phyloP scores from a whole-genome alignment of 2,888 invertebrate species.

The Pinctada fucata region DNA sequence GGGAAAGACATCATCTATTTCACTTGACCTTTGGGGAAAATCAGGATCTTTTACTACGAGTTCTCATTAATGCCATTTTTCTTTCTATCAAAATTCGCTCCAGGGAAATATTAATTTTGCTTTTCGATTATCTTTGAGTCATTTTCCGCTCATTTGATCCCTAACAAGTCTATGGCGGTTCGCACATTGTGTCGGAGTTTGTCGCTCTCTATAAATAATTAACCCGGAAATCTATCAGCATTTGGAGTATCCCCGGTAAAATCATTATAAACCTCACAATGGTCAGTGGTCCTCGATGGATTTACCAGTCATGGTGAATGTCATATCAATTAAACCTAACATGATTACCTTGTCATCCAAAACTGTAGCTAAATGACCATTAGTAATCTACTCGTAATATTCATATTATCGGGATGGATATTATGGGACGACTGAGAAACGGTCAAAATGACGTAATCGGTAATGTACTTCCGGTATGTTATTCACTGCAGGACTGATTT shows the following conservation, averaged over 20 bases:
- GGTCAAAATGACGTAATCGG: too few species aligned
- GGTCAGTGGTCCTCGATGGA: background rate
- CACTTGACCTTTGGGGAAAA: too few species aligned
- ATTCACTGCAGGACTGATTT: too few species aligned
- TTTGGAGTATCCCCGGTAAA: background rate
- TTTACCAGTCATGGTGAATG: background rate
- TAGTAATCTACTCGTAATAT: background rate
- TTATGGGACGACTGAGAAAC: too few species aligned
- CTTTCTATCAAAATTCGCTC: background rate
- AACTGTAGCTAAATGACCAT: background rate
- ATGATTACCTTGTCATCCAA: background rate
- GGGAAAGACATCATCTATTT: too few species aligned
- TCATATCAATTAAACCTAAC: background rate
- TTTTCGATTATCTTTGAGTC: background rate
- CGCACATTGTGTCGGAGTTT: background rate
- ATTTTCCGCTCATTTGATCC: slow-evolving; percentile 1
- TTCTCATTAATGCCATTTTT: too few species aligned
- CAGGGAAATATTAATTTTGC: background rate
- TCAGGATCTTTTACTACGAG: too few species aligned
- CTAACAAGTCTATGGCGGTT: background rate
- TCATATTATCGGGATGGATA: background rate
- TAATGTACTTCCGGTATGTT: too few species aligned
- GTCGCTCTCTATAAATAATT: background rate
- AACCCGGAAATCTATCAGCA: background rate
- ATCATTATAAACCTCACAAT: background rate